Base-by-base conservation (phyloP, 1,140 invertebrate genomes). In the Galleria mellonella region DNA sequence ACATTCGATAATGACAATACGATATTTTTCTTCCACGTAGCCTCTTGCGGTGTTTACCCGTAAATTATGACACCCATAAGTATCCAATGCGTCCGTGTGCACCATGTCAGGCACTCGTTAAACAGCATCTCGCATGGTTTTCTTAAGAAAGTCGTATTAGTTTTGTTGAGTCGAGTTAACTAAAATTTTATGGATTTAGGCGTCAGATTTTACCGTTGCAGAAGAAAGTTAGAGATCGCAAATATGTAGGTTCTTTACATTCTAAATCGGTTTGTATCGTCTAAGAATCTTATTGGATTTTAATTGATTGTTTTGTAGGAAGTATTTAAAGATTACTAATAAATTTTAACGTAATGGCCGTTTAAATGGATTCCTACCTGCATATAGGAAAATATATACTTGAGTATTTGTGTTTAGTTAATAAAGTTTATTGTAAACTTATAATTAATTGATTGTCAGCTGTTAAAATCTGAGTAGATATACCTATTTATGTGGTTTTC, bases 181-280 rank as follows among this genome's bases (percentile, higher is more conserved):
- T 50, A 46, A 55, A 60, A 64, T 60, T 59, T 56, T 47, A 47
- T 47, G 41, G 45, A 47, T 44, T 44, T 48, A 47, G 47, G 55
- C 63, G 52, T 55, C 47, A 44, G 47, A 63, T 60, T 77, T 67
- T 72, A 81, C 74, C 76, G 74, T 76, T 74, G 65, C 44, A 56
- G 57, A 71, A 65, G 77, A 82, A 82, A 79, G 77, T 72, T 62
- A 51, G 59, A 64, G 46, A 66, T 54, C 48, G 44, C 45, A 58
- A 59, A 61, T 62, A 69, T 67, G 60, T 65, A 66, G 56, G 63
- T 60, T 69, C 51, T 60, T 60, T 50, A 58, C 62, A 50, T 51
- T 63, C 55, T 51, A 49, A 65, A 47, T 54, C 45, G 41, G 42
- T 51, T 61, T 47, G 37, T 27, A 66, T 68, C 55, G 55, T 47